These are phyloP conservation scores for Gadus macrocephalus DNA, from an alignment of 2,113 vertebrate species.

Conservation along the genomic window DNA sequence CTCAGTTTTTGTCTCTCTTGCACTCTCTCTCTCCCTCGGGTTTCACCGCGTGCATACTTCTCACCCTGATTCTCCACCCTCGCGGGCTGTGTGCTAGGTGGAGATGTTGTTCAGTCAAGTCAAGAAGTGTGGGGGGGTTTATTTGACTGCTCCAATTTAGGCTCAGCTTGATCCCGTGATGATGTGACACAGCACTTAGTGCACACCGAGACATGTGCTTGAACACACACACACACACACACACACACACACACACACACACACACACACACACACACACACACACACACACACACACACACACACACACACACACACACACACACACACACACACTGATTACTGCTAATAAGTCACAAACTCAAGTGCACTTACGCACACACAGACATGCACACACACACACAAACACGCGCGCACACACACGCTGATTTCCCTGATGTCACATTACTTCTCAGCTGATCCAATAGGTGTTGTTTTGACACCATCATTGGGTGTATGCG, in stretches of 20 bases:
- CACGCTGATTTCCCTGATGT: neutral
- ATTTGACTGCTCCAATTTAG: neutral
- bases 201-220: neutral
- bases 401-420: constrained; percentile 7
- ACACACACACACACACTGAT: constrained; percentile 3
- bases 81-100: too few relatives aligned
- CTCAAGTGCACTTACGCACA: neutral
- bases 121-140: too few relatives aligned
- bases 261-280: constrained; percentile 1
- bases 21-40: too few relatives aligned
- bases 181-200: too few relatives aligned
- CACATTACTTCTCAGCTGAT: neutral
- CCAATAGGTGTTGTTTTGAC: too few relatives aligned
- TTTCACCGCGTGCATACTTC: too few relatives aligned
- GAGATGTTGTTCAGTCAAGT: too few relatives aligned
- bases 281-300: constrained; percentile 3
- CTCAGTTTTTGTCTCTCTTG: too few relatives aligned
- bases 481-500: too few relatives aligned
- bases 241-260: neutral
- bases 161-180: too few relatives aligned
- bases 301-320: constrained; percentile 9
- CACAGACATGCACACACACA: constrained; percentile 1
- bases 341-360: too few relatives aligned
- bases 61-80: too few relatives aligned
- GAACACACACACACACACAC: neutral